Evolutionary conservation across 2,797 vertebrate genomes (phyloP), one percentile per base, ranked within the genome.

Genomic region (Leuciscus waleckii): DNA sequence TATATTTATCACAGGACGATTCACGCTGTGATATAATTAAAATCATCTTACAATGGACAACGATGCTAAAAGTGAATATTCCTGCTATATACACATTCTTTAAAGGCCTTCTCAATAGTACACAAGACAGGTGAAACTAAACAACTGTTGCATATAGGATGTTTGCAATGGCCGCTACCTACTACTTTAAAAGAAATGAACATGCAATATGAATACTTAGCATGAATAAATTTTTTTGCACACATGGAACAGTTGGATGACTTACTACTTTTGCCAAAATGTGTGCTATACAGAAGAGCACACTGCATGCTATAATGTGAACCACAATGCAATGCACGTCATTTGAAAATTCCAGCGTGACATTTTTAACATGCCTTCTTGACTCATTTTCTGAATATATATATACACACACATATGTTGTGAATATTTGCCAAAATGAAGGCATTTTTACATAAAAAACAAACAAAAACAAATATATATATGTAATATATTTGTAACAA

Each of bases 1-100:
- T 79, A 86, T 88, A 89, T 83, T 89, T 83, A 86, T 88, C 65
- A 87, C 80, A 80, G 35, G 69, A 54, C 37, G 51, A 86, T 88
- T 88, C 79, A 91, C 79, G 16, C 54, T 67, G 67, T 67, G 56
- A 67, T 84, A 65, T 88, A 71, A 84, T 86, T 88, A 88, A 85
- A 88, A 86, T 23, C 78, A 73, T 32, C 43, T 61, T 39, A 88
- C 77, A 88, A 89, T 89, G 86, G 83, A 88, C 88, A 70, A 41
- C 17, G 49, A 46, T 65, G 74, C 81, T 54, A 49, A 61, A 56
- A 81, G 37, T 29, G 39, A 61, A 71, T 26, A 70, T 79, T 37
- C 58, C 9, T 7, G 32, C 54, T 26, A 78, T 49, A 58, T 51
- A 54, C 7, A 37, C 8, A 21, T 61, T 26, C 4, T 65, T 14